Base-by-base conservation (phyloP, 2,888 invertebrate genomes). In the Boloria euphrosyne region DNA sequence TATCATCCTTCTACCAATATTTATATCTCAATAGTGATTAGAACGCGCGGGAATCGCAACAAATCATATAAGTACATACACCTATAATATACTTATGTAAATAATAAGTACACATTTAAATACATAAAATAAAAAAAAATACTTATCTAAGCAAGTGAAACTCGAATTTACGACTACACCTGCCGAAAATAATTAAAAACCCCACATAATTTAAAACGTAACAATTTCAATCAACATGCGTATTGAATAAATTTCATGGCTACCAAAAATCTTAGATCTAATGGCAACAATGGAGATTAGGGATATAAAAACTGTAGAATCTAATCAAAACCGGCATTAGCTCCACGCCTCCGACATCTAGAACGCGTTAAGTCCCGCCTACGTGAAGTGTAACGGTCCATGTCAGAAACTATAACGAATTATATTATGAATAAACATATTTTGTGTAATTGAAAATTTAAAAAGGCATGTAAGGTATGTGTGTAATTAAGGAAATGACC, bases 281-380 rank as follows among this genome's bases (percentile, higher is more conserved):
- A 71, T 69, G 70, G 67, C 74, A 76, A 76, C 76, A 84, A 82
- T 80, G 80, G 82, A 83, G 83, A 83, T 81, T 83, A 80, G 79
- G 80, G 83, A 83, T 85, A 82, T 81, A 81, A 83, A 83, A 85
- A 82, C 86, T 82, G 81, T 83, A 79, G 81, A 80, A 85, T 86
- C 83, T 89, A 89, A 89, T 90, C 88, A 86, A 84, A 84, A 83
- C 82, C 77, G 79, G 85, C 82, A 81, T 84, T 80, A 78, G 70
- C 68, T 77, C 74, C 80, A 86, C 90, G 90, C 90, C 78, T 79
- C 74, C 62, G 74, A 77, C 71, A 68, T 75, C 75, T 76, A 76
- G 78, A 78, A 78, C 73, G 75, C 76, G 74, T 72, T 74, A 74
- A 75, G 79, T 76, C 74, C 80, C 85, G 81, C 84, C 86, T 79